phyloP scores from a whole-genome alignment of 2,113 vertebrate genomes.

The Sphyrna mokarran region DNA sequence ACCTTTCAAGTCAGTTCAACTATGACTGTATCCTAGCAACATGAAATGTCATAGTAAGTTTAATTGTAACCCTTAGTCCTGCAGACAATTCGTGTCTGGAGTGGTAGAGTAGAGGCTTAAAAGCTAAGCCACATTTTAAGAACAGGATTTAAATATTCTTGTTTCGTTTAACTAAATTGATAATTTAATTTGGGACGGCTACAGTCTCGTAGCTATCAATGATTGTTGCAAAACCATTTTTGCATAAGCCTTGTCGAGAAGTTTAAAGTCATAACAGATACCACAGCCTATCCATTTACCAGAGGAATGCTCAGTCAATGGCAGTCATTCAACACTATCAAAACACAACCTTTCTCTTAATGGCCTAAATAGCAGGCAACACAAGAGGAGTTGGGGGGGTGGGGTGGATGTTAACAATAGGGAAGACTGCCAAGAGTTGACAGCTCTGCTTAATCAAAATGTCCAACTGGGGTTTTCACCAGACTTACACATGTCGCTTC shows the following conservation, averaged over 20 bases:
- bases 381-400: background rate
- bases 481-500: background rate
- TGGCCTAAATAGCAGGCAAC: background rate
- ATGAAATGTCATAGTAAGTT: conserved; percentile 15
- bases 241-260: background rate
- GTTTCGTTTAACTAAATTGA: background rate
- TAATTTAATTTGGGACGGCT: background rate
- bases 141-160: background rate
- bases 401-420: background rate
- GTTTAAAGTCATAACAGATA: background rate
- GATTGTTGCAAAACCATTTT: conserved; percentile 5
- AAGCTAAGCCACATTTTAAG: conserved; percentile 2
- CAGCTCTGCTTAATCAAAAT: background rate
- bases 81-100: background rate
- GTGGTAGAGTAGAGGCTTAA: background rate
- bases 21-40: conserved; percentile 40
- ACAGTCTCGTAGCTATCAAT: background rate
- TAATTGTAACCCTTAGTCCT: background rate
- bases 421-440: background rate
- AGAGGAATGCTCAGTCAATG: conserved; percentile 13
- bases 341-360: conserved; percentile 30
- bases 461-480: background rate
- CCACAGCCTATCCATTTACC: conserved; percentile 6
- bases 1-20: conserved; percentile 27
- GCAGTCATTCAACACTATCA: background rate